Evolutionary conservation across 2,888 invertebrate species (phyloP), one percentile per base, ranked within the genome.

Genomic region (Tachina grossa): DNA sequence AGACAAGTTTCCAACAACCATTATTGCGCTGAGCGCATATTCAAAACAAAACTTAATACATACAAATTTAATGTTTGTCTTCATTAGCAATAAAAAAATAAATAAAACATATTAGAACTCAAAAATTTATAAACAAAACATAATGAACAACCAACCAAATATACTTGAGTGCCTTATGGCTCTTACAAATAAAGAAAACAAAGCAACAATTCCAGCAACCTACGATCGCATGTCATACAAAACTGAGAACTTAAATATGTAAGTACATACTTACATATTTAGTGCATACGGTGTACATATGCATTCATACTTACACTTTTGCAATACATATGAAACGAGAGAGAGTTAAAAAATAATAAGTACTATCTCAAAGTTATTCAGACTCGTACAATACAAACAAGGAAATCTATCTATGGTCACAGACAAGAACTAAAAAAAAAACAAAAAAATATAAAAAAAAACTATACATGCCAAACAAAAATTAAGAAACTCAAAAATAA

Each of bases 101-200:
- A 80, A 51, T 10, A 47, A 69, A 43, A 65, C n/a, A 72, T 19
- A 71, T 47, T 55, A 59, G 61, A 81, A 74, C 63, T 80, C 14
- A 59, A 80, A 76, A 76, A 78, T 66, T 81, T 75, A 78, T 71
- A 80, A 80, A 65, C 76, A 83, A 83, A 61, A 74, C 49, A 31
- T 65, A 65, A 22, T 41, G 31, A 4, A 81, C 9, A 53, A 83
- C 11, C 59, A 80, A 79, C 81, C 53, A 59, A 61, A 61, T 61
- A 16, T 43, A 16, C 41, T 16, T 16, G 10, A 6, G 41, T 57
- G 13, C n/a, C 49, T 11, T 61, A 61, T 66, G 69, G 16, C 59
- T 53, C 39, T 57, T 59, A 31, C 49, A 59, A 39, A 2, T 51
- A 49, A 53, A 78, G 45, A 75, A 55, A 74, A 51, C 31, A 31